Conservation (phyloP, 2,797 vertebrate genomes). For the Anableps anableps region DNA sequence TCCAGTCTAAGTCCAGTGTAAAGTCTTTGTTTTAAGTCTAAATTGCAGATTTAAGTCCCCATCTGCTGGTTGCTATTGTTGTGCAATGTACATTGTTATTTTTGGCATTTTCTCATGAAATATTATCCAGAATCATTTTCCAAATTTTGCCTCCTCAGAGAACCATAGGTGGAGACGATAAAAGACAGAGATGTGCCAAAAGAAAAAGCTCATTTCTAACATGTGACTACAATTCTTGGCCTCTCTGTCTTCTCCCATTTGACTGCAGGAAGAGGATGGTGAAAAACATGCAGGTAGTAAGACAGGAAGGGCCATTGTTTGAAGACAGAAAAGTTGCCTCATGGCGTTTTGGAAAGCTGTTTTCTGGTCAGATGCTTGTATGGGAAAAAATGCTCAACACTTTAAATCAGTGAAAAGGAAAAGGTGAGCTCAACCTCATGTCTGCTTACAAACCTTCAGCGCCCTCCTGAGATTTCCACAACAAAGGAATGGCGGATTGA, state of each 20-base stretch:
- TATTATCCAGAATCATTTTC: neutral
- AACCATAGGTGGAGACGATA: conserved; percentile 2
- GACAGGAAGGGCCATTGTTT: conserved; percentile 35
- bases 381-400: conserved; percentile 10
- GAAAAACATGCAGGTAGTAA: neutral
- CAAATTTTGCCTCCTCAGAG: neutral
- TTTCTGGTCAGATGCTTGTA: neutral
- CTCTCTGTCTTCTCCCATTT: conserved; percentile 32
- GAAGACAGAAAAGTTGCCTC: conserved; percentile 20
- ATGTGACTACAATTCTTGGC: conserved; percentile 24
- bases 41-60: neutral
- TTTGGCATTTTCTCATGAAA: neutral
- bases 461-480: neutral
- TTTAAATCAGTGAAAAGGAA: neutral
- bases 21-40: neutral
- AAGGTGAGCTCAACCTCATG: neutral
- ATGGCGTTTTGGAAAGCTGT: neutral
- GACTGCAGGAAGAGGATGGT: neutral
- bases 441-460: neutral
- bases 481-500: neutral
- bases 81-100: neutral
- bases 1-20: neutral
- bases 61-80: neutral
- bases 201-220: conserved; percentile 33
- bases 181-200: conserved; percentile 30